Conservation (phyloP, 2,888 invertebrate genomes). For the Desoria tigrina region DNA sequence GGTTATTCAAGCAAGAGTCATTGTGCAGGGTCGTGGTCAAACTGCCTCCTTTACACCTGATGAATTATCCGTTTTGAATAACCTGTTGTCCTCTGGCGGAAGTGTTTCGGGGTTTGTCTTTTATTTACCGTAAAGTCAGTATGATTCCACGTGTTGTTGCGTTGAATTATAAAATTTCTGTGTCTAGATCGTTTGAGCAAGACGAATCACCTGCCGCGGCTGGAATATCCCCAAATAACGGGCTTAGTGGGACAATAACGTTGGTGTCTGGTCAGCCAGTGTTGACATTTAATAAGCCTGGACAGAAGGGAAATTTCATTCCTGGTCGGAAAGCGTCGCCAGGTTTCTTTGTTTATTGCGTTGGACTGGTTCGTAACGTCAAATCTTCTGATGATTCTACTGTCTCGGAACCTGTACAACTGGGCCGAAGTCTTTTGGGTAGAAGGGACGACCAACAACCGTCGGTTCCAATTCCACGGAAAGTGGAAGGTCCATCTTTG, state of each 20-base stretch:
- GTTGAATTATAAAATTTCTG: too few species aligned
- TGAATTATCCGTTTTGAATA: background rate
- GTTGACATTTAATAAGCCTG: background rate
- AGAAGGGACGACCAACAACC: too few species aligned
- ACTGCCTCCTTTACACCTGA: background rate
- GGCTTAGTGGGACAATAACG: background rate
- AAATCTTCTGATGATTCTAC: background rate
- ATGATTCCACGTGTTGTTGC: too few species aligned
- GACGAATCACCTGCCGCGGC: background rate
- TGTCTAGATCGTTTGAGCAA: background rate
- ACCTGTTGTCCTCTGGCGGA: too few species aligned
- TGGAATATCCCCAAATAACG: constrained; percentile 4
- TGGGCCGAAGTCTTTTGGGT: too few species aligned
- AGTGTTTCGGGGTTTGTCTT: too few species aligned
- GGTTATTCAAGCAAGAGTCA: background rate
- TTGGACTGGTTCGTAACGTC: background rate
- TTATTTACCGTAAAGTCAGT: too few species aligned
- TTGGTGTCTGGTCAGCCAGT: background rate
- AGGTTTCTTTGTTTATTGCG: constrained; percentile 1
- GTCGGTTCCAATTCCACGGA: too few species aligned
- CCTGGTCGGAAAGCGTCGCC: background rate
- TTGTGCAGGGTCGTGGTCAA: background rate
- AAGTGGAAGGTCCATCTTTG: too few species aligned
- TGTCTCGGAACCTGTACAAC: background rate
- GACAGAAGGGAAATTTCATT: constrained; percentile 2